Evolutionary conservation across 2,113 vertebrate genomes (phyloP).

Genomic region (Apteryx owenii): DNA sequence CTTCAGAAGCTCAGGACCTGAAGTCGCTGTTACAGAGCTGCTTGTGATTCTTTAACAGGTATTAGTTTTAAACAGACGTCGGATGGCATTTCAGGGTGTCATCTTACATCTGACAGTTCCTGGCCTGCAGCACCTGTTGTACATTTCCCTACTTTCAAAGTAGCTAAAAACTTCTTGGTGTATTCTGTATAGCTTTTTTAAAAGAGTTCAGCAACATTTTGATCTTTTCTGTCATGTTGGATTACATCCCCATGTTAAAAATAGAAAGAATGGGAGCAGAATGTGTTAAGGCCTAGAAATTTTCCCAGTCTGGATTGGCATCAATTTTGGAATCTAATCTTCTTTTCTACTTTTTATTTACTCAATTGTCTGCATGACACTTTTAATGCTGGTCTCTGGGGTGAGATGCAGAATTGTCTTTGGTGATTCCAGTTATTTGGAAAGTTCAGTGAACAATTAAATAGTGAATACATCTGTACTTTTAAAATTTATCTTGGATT

Average conservation of each 20-base stretch:
- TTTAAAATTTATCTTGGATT: slow-evolving; percentile 33
- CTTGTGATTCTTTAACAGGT: background rate
- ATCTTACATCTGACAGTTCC: background rate
- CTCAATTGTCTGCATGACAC: background rate
- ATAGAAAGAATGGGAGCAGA: background rate
- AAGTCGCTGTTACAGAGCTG: background rate
- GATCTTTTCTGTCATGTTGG: background rate
- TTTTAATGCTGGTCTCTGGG: background rate
- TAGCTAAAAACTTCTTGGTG: background rate
- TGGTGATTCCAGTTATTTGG: background rate
- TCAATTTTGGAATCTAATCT: background rate
- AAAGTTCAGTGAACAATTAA: background rate
- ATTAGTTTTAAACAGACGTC: background rate
- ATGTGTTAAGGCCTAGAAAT: background rate
- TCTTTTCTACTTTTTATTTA: background rate
- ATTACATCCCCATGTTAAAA: background rate
- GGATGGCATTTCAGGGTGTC: background rate
- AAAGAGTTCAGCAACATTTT: background rate
- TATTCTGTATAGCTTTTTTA: background rate
- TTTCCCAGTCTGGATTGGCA: background rate
- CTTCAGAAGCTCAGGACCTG: background rate
- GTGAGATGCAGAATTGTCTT: background rate
- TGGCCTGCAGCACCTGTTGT: background rate
- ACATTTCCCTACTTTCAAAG: background rate
- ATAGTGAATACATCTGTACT: background rate